These are phyloP conservation scores for Adrianichthys oophorus DNA, from an alignment of 2,797 vertebrate species.

Conservation along the genomic window DNA sequence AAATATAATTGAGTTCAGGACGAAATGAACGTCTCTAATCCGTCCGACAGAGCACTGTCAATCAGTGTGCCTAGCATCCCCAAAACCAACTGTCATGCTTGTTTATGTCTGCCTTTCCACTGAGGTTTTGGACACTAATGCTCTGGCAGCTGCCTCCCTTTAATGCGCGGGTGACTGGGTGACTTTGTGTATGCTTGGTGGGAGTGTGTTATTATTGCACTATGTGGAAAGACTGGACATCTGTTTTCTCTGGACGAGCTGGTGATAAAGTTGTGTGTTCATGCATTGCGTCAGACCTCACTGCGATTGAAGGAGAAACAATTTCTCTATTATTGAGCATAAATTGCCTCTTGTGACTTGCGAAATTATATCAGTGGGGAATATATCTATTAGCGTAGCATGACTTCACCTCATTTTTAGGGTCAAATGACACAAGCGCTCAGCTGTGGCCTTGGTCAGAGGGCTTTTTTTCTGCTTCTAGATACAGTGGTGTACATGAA, in stretches of 20 bases:
- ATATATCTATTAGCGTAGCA: conserved; percentile 48
- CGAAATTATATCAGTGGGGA: conserved; percentile 33
- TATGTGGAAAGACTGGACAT: conserved; percentile 53
- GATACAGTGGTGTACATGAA: conserved; percentile 43
- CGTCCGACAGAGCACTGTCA: conserved; percentile 79
- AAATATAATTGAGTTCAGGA: conserved; percentile 86
- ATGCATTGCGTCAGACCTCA: conserved; percentile 59
- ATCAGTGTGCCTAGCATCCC: conserved; percentile 72
- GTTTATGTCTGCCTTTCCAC: conserved; percentile 70
- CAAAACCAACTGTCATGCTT: conserved; percentile 75
- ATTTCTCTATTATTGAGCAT: conserved; percentile 46
- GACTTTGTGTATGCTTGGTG: conserved; percentile 45
- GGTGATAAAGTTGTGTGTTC: conserved; percentile 54
- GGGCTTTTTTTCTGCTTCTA: conserved; percentile 21
- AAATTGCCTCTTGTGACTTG: conserved; percentile 32
- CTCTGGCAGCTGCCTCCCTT: conserved; percentile 66
- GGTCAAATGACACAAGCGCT: conserved; percentile 51
- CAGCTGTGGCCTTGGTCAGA: conserved; percentile 44
- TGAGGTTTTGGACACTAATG: conserved; percentile 69
- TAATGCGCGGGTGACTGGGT: conserved; percentile 61
- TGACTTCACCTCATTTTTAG: conserved; percentile 54
- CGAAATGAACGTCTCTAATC: conserved; percentile 82
- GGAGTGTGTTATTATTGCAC: conserved; percentile 32
- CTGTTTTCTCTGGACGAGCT: conserved; percentile 53
- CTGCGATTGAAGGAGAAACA: conserved; percentile 45